Evolutionary conservation across 2,113 vertebrate species (phyloP), one percentile per base, ranked within the genome.

Genomic region (Speoplatyrhinus poulsoni): DNA sequence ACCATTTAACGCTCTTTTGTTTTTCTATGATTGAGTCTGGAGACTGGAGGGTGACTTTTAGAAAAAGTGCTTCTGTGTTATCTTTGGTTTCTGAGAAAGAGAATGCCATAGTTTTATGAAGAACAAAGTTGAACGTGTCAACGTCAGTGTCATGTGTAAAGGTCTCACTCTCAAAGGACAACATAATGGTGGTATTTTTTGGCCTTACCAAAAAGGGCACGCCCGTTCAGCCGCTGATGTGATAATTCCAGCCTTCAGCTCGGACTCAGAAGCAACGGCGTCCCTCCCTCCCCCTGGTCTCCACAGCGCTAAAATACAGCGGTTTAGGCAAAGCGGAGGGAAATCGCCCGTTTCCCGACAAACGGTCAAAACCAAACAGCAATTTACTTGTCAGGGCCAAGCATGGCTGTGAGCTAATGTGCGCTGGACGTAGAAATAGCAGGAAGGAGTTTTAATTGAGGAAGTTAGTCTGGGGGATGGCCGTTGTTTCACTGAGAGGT

Each of bases 391-490:
- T 91, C 90, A 92, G 53, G 69, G 87, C 54, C 19, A 12, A 65
- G 77, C 84, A 58, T 60, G 82, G 77, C 82, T 60, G 76, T 62
- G 65, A 81, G 78, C 79, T 83, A 86, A 90, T 81, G 67, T 72
- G 52, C 12, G 57, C 79, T 76, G 71, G 87, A 82, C 64, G 41
- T 78, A 86, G 85, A 91, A 90, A 92, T 89, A 79, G 86, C 91
- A 92, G 91, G 91, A 92, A 92, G 87, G 69, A 84, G 88, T 86
- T 41, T 41, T 85, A 90, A 92, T 91, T 90, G 82, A 82, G 83
- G 79, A 72, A 80, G 70, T 76, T 32, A 16, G 60, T 65, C 69
- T 46, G 78, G 82, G 26, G 79, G 73, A 82, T 81, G 82, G 77
- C 81, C 76, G 32, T 4, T 4, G 77, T 71, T 72, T 81, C 58